Base-by-base conservation (phyloP, 2,888 invertebrate species). In the Cataglyphis altisquamis region DNA sequence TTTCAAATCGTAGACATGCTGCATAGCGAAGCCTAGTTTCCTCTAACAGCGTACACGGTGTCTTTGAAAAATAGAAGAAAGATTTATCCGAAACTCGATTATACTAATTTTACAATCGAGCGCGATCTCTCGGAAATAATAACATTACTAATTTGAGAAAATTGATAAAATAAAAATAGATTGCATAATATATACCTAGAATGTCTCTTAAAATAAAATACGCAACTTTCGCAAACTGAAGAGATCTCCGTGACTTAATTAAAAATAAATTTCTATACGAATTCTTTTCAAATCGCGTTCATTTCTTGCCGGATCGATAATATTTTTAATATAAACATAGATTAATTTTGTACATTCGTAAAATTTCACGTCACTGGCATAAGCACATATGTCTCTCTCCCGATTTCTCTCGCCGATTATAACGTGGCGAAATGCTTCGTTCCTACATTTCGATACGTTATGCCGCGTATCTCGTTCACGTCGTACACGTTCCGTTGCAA, bases 1-100 rank as follows among this genome's bases (percentile, higher is more conserved):
- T 84, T 74, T 84, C 25, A 57, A 67, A 60, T 60, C 45, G 15
- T 78, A 64, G 45, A 77, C 57, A 73, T 36, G 63, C 10, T 63
- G 77, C 25, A 57, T n/a, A n/a, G 52, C 52, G 21, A 75, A 62
- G 57, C 45, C 45, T 63, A 77, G 81, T 81, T 73, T 75, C 36
- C 32, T 78, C 15, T n/a, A 60, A 45, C 36, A 36, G 36, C 21
- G 55, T 57, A 78, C 21, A 32, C 3, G 8, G 60, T 78, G 78
- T 45, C 25, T 72, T 9, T 25, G 25, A 45, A 48, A 78, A 73
- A 48, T 55, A 18, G 39, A 55, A 3, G n/a, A 5, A 2, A 3
- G 2, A 52, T 25, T 4, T n/a, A 25, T 15, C 21, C 18, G 6
- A 66, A 45, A 63, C 9, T 32, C 21, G 15, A 41, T 73, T n/a